Evolutionary conservation across 2,797 vertebrate species (phyloP).

Genomic region (Rhynchonycteris naso): DNA sequence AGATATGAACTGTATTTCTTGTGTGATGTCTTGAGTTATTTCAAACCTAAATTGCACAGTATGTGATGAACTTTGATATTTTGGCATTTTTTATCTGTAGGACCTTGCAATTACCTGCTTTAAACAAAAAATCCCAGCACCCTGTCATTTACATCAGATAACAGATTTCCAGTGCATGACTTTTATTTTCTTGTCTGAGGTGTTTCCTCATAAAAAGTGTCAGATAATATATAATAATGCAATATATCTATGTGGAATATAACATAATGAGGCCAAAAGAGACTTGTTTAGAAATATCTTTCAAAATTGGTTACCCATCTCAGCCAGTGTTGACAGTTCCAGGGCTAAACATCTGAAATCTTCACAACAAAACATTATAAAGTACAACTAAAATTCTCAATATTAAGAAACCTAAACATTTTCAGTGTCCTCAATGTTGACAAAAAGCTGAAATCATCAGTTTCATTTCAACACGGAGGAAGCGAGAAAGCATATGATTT

Average conservation of each 20-base stretch:
- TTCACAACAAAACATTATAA: conserved; percentile 33
- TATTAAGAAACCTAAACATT: not conserved
- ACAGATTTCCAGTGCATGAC: conserved; percentile 30
- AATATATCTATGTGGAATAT: not conserved
- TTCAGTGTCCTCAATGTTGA: not conserved
- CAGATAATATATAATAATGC: not conserved
- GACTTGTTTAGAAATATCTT: conserved; percentile 53
- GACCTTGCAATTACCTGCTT: conserved; percentile 58
- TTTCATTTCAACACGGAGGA: not conserved
- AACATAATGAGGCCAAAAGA: conserved; percentile 62
- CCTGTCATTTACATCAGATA: conserved; percentile 60
- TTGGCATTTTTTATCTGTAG: conserved; percentile 55
- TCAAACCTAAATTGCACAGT: conserved; percentile 52
- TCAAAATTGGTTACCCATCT: not conserved
- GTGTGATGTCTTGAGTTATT: conserved; percentile 45
- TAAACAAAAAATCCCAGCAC: not conserved
- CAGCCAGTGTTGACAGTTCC: not conserved
- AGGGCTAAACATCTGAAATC: not conserved
- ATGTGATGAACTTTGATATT: conserved; percentile 57
- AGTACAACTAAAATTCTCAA: not conserved
- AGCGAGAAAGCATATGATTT: not conserved
- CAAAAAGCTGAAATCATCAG: not conserved
- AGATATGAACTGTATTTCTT: conserved; percentile 26
- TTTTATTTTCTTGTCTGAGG: conserved; percentile 11
- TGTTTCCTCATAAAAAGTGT: conserved; percentile 70